Base-by-base conservation (phyloP, 2,113 vertebrate species). In the Macquaria ambigua region DNA sequence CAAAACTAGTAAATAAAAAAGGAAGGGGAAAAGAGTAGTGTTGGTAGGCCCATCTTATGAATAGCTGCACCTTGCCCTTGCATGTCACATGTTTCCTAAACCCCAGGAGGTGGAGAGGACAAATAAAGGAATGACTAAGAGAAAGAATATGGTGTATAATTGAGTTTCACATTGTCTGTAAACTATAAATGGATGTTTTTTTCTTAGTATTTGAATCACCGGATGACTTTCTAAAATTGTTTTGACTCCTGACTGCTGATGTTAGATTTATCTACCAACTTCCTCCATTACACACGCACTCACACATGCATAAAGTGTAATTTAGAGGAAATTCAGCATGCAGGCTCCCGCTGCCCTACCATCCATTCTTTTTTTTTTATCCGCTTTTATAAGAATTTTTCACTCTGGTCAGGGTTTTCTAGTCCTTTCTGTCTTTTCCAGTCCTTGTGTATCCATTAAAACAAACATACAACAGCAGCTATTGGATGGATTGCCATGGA, bases 341-440 rank as follows among this genome's bases (percentile, higher is more conserved):
- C 61, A 56, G 69, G 59, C 76, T 43, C 8, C 59, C 63, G 77
- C 52, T 62, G 70, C 50, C 53, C 11, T n/a, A n/a, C 59, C 70
- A 31, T 63, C 34, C 14, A 18, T 25, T 79, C 28, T 31, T 31
- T 31, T 34, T 34, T 34, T 63, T 76, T 11, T 16, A 56, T 78
- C 18, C 52, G 23, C 16, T 20, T 3, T 48, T 6, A 37, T 23
- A 63, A 53, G 37, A 70, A 58, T 73, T 0, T 64, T 31, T 46
- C 14, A 39, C 21, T n/a, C 6, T 31, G 4, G 64, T 39, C 23
- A 81, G 41, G 18, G 23, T 52, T 55, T 23, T 15, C n/a, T 14
- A 23, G 41, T 52, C 21, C n/a, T 46, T 28, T 3, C 10, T 14
- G 8, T 48, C 9, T 16, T 66, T 39, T 50, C 9, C 41, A 5